Evolutionary conservation across 2,888 invertebrate genomes (phyloP), one percentile per base, ranked within the genome.

Genomic region (Bugula neritina): DNA sequence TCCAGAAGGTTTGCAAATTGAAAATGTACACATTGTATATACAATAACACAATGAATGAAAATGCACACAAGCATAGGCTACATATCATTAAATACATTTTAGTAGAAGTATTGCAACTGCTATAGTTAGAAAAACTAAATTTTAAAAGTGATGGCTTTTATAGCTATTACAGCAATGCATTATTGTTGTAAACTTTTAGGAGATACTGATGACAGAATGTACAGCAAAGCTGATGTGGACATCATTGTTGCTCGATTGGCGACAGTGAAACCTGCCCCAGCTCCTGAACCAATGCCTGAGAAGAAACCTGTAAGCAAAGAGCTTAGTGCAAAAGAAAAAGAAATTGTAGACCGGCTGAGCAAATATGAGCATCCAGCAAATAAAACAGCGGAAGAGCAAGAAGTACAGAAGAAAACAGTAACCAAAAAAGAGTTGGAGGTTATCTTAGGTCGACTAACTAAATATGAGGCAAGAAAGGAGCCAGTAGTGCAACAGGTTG

Each of bases 141-240:
- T n/a, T n/a, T n/a, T n/a, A n/a, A n/a, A n/a, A n/a, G n/a, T n/a
- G n/a, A n/a, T n/a, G n/a, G n/a, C n/a, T n/a, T n/a, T n/a, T n/a
- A n/a, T n/a, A n/a, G n/a, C n/a, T n/a, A n/a, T n/a, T n/a, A n/a
- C n/a, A n/a, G n/a, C n/a, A n/a, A n/a, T n/a, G n/a, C n/a, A n/a
- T n/a, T n/a, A n/a, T n/a, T n/a, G n/a, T n/a, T n/a, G n/a, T n/a
- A n/a, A n/a, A n/a, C n/a, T 43, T 43, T 43, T 43, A 55, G 55
- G 55, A 17, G 27, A 10, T n/a, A 25, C n/a, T 13, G 63, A 63
- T 31, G 29, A 13, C 31, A 27, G 5, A 5, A 25, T 63, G 31
- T 63, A 63, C 63, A 63, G 63, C n/a, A 63, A 63, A n/a, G 63
- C 27, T 29, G 63, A 63, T n/a, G n/a, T 63, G 5, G 63, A 63